Base-by-base conservation (phyloP, 2,888 invertebrate genomes). In the Tetranychus truncatus region DNA sequence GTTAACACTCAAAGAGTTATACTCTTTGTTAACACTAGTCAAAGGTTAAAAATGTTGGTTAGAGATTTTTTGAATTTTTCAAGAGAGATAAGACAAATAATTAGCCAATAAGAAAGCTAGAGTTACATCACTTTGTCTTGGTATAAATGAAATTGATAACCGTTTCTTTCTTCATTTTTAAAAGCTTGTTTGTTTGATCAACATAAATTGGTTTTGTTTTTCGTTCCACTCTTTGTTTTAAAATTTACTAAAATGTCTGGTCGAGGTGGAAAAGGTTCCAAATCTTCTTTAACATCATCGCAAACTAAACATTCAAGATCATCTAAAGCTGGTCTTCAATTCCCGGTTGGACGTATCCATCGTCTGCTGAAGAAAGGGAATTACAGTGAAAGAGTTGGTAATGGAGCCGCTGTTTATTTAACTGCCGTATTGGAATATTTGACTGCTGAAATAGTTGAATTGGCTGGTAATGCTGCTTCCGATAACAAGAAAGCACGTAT, bases 371-470 rank as follows among this genome's bases (percentile, higher is more conserved):
- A 69, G 21, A 69, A 69, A 21, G 69, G 69, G 4, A 69, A 69
- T 69, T 69, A 24, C 20, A 21, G n/a, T 11, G 69, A 69, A 20
- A 18, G 69, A 20, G 21, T 69, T 5, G 69, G 69, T 69, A 24
- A 20, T 21, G 69, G 69, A 7, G 69, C 69, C 69, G 21, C 69
- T 8, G 69, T 69, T 1, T 69, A 69, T 24, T 8, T 69, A 11
- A 69, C 69, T 21, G 69, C 69, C 20, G 69, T 69, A 24, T 69
- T 69, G 69, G 69, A 69, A 69, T 69, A 69, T 69, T 69, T 69
- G 69, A 24, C 69, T 21, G 69, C 69, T 69, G 69, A 69, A 69
- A 24, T 69, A 7, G 21, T 69, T 69, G 69, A 69, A 20, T 69
- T 69, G 69, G 69, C 69, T 24, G 69, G 69, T 21, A 69, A 69